Base-by-base conservation (phyloP, 1,140 invertebrate genomes). In the Drosophila littoralis region DNA sequence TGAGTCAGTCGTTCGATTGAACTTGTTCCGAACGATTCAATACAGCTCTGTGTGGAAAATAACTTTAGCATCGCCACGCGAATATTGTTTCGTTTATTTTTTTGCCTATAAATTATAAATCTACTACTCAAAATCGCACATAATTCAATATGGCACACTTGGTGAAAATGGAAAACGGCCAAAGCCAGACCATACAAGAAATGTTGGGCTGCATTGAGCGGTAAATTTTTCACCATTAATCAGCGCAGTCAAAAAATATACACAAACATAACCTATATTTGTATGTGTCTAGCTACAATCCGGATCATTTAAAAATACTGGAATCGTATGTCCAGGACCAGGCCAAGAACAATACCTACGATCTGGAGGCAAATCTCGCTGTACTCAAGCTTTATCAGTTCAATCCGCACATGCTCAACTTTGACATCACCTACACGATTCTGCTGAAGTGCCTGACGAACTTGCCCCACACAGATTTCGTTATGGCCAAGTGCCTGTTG, bases 391-490 rank as follows among this genome's bases (percentile, higher is more conserved):
- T 97, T 32, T 99, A 99, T 90, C 98, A 99, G 93, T 97, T 99
- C 79, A 98, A 98, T 93, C 97, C 97, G n/a, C 94, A 94, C n/a
- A 94, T 95, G 76, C 98, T 97, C 80, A 96, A 98, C 89, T 94
- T 95, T 50, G 95, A 96, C 52, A 96, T 98, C 15, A 97, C 97
- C 6, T 91, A 91, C 69, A 91, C 97, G 79, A 98, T 99, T 91
- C 93, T 99, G 8, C 90, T 99, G 54, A 99, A 99, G 92, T 98
- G 98, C 2, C 93, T 99, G 8, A 99, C 98, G 9, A 99, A 99
- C 93, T 95, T 99, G 72, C 98, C 98, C 7, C 97, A 99, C 83
- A 98, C 98, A 13, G 98, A 99, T 93, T 99, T 99, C 92, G 97
- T 98, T 33, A 93, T 99, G 43, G 99, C 98, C 93, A 99, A 99